Percentiles rank a stretch among this genome's conserved stretches.
Evolutionary conservation across 2,888 invertebrate genomes (phyloP).

Genomic region (Diarsia rubi): DNA sequence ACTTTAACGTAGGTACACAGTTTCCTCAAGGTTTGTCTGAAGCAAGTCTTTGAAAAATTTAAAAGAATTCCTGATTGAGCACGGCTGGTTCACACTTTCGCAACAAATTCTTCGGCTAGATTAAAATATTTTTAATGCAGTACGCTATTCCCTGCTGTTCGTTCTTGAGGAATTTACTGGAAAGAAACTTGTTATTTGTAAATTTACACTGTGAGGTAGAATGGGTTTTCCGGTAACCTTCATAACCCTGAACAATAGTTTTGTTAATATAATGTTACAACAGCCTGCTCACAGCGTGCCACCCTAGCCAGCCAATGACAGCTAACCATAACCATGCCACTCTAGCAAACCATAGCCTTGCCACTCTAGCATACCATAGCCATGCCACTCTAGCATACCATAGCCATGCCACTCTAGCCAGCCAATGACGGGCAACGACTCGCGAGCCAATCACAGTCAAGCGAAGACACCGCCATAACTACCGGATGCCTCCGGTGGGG

Average conservation of each 20-base stretch:
- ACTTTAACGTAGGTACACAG: neutral
- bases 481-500: no score
- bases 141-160: slow-evolving; percentile 40
- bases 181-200: slow-evolving; percentile 31
- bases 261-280: no score
- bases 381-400: no score
- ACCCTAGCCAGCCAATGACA: no score
- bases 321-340: no score
- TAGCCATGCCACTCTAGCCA: no score
- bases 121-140: slow-evolving; percentile 62
- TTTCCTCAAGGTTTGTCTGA: neutral
- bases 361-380: no score
- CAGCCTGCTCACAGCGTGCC: no score
- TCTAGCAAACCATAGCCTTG: no score
- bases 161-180: slow-evolving; percentile 31
- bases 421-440: no score
- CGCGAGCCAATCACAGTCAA: no score
- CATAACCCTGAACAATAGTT: neutral
- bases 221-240: neutral
- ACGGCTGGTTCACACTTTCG: slow-evolving; percentile 52
- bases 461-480: no score
- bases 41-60: slow-evolving; percentile 48
- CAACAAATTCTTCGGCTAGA: slow-evolving; percentile 58
- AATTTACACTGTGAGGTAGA: neutral
- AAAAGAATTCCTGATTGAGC: slow-evolving; percentile 50